Conservation (phyloP, 1,140 invertebrate species). For the Atta colombica region DNA sequence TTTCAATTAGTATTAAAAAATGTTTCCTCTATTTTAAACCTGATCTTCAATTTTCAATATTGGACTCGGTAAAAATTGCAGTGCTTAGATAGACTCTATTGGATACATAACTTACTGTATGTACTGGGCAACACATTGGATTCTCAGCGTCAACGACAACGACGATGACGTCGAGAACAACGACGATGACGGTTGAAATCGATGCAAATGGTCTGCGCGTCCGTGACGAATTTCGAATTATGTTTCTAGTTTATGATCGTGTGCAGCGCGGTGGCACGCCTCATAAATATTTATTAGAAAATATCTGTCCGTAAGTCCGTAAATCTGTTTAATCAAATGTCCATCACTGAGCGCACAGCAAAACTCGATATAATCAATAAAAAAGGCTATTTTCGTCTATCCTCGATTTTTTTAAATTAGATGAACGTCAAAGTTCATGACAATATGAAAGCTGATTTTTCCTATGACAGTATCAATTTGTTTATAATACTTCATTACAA, state of each 20-base stretch:
- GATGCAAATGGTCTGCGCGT: slow-evolving; percentile 56
- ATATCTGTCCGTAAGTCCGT: slow-evolving; percentile 49
- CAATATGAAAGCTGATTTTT: neutral
- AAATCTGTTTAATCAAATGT: slow-evolving; percentile 50
- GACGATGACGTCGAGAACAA: neutral
- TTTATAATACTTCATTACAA: neutral
- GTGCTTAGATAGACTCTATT: too few species aligned
- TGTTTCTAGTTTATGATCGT: slow-evolving; percentile 61
- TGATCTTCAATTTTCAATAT: too few species aligned
- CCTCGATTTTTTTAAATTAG: neutral
- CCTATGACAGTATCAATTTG: neutral
- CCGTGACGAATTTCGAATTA: slow-evolving; percentile 64
- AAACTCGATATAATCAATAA: slow-evolving; percentile 28
- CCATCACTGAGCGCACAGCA: neutral
- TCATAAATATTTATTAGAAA: slow-evolving; percentile 65
- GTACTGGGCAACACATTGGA: slow-evolving; percentile 34
- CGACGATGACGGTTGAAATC: slow-evolving; percentile 56
- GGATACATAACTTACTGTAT: too few species aligned
- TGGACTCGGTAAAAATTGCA: too few species aligned
- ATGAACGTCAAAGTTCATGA: neutral
- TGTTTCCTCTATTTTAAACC: too few species aligned
- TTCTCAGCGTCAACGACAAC: neutral
- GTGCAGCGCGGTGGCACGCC: slow-evolving; percentile 34
- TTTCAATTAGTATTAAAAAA: too few species aligned
- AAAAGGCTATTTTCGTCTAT: neutral